Percentiles rank a stretch among this genome's conserved stretches.
phyloP scores from a whole-genome alignment of 2,888 invertebrate genomes.

The Ophraella communa region DNA sequence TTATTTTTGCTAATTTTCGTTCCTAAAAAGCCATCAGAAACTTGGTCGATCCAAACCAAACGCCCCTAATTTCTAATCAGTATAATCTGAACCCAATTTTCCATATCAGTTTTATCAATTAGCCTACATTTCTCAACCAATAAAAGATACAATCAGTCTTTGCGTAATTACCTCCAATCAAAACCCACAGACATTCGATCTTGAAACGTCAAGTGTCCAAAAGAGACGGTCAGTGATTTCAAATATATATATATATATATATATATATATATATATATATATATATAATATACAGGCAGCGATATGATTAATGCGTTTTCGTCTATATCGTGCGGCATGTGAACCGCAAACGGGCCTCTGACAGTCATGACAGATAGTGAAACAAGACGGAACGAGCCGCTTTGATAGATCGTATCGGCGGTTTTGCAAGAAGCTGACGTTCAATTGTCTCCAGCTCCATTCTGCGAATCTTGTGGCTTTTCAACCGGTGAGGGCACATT shows the following conservation, averaged over 20 bases:
- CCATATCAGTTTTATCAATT: no score
- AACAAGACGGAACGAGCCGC: conserved; percentile 2
- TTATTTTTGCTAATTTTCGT: no score
- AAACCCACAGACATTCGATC: conserved; percentile 1
- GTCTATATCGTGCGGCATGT: background rate
- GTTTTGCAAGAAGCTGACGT: conserved; percentile 6
- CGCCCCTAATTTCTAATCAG: no score
- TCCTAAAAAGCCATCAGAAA: no score
- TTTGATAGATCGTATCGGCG: conserved; percentile 21
- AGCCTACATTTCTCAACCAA: no score
- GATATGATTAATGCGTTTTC: conserved; percentile 21
- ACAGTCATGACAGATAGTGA: conserved; percentile 16
- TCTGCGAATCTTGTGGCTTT: conserved; percentile 10
- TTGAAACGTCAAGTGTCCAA: background rate
- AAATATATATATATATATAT: no score
- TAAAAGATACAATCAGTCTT: background rate
- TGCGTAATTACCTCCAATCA: background rate
- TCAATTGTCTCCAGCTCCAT: conserved; percentile 14
- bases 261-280: no score
- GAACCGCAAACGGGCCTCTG: conserved; percentile 6
- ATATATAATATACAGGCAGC: no score
- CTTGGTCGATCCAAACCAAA: no score
- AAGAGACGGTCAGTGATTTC: conserved; percentile 15
- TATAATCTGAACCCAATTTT: no score
- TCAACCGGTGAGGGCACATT: conserved; percentile 9